phyloP scores from a whole-genome alignment of 30 jellyfish, hydroid and myxozoan genomes.

The Cassiopea xamachana region DNA sequence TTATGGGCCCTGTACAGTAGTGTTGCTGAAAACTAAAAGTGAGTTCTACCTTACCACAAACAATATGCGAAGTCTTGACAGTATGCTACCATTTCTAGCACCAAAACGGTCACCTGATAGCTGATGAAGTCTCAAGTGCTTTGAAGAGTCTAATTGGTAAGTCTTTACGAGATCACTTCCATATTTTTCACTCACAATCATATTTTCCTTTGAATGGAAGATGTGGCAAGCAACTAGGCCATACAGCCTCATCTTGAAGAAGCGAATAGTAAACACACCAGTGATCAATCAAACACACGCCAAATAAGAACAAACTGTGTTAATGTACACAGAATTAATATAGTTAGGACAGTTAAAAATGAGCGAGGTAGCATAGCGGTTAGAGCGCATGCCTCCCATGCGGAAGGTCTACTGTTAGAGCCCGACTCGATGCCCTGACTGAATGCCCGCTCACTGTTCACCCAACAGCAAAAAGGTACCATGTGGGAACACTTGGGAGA shows the following conservation, averaged over 20 bases:
- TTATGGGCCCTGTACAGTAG: too few species aligned
- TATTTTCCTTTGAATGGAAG: constrained; percentile 3
- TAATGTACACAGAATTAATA: too few species aligned
- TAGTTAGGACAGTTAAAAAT: too few species aligned
- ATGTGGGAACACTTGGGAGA: too few species aligned
- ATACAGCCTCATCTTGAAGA: not conserved
- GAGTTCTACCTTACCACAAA: constrained; percentile 11
- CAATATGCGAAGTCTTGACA: constrained; percentile 36
- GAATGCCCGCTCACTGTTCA: too few species aligned
- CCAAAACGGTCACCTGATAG: not conserved
- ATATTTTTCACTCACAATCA: constrained; percentile 24
- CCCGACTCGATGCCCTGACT: too few species aligned
- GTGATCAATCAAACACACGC: not conserved
- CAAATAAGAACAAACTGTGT: too few species aligned
- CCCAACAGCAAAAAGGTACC: too few species aligned
- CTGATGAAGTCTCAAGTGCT: not conserved
- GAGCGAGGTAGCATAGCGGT: too few species aligned
- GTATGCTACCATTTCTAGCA: constrained; percentile 7
- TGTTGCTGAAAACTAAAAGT: not conserved
- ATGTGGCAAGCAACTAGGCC: constrained; percentile 12
- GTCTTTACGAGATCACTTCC: constrained; percentile 37
- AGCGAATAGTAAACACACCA: not conserved
- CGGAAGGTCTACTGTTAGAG: too few species aligned
- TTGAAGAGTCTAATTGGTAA: constrained; percentile 10
- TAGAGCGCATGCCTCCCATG: too few species aligned